Base-by-base conservation (phyloP, 2,888 invertebrate genomes). In the Aethes cnicana region DNA sequence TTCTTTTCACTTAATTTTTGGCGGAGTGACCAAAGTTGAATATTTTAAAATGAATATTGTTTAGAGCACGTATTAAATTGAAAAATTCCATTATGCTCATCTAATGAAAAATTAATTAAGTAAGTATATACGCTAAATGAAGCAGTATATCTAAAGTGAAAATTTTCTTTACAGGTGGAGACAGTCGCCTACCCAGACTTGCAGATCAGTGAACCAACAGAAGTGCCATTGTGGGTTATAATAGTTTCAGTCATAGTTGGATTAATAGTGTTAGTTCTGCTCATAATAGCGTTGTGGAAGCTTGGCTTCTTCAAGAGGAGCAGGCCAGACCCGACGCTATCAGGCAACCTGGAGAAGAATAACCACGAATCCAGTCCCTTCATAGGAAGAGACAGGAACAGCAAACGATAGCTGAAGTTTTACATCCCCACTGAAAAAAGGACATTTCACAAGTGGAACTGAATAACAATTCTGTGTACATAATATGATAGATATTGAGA, bases 261-360 rank as follows among this genome's bases (percentile, higher is more conserved):
- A 6, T 87, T 98, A 23, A 72, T 98, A 59, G 90, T 98, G 12
- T 90, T 98, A 23, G 92, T 96, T 25, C 76, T 97, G 2, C 90
- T 98, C 42, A 95, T 95, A 32, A 91, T 95, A 41, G 91, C 94
- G 14, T 87, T 98, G 53, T 97, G 96, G 94, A 97, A 95, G 88
- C 93, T 96, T 46, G 97, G 97, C 43, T 97, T 97, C 92, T 97
- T 97, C 85, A 96, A 96, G 72, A 87, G 96, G 68, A 93, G 95
- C 72, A 91, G 96, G 58, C 95, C 95, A 3, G 96, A 96, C 78
- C 95, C 94, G 1, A 96, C 96, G 9, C 78, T 95, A 3, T 95
- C 95, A 14, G 96, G 95, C 0, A 95, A 95, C 77, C 79, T 95
- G 16, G 94, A 94, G 72, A 95, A 95, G 70, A 94, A 94, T 68